These are phyloP conservation scores for Anagyrus pseudococci DNA, from an alignment of 2,888 invertebrate species.

Conservation along the genomic window DNA sequence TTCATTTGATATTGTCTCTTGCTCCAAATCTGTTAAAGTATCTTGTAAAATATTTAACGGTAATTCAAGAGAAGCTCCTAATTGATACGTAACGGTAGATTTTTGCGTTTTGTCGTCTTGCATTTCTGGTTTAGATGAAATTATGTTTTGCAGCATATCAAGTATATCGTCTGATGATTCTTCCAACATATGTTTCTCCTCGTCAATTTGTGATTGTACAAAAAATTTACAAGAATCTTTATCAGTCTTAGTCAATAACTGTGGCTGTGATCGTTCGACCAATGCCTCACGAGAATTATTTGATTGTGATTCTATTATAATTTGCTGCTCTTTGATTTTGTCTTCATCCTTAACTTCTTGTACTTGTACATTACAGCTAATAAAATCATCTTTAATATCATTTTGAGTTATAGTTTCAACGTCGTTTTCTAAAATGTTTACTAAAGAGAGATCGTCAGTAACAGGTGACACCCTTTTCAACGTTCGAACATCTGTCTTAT, in stretches of 20 bases:
- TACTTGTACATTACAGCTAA: slow-evolving; percentile 34
- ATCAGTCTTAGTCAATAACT: slow-evolving; percentile 11
- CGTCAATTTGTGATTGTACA: slow-evolving; percentile 16
- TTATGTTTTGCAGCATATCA: slow-evolving; percentile 74
- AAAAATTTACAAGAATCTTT: slow-evolving; percentile 25
- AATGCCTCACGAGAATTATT: slow-evolving; percentile 6
- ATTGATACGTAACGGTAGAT: slow-evolving; percentile 54
- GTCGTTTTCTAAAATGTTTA: slow-evolving; percentile 54
- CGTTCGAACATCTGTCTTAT: slow-evolving; percentile 45
- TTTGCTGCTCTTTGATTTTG: slow-evolving; percentile 29
- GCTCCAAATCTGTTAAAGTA: slow-evolving; percentile 37
- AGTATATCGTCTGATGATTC: slow-evolving; percentile 75
- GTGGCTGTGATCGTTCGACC: slow-evolving; percentile 12
- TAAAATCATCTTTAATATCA: slow-evolving; percentile 37
- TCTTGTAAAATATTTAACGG: slow-evolving; percentile 58
- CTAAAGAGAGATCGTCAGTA: slow-evolving; percentile 57
- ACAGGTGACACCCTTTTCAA: slow-evolving; percentile 58
- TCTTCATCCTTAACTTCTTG: slow-evolving; percentile 13
- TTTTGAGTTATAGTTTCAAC: slow-evolving; percentile 41
- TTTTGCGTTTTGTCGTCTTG: slow-evolving; percentile 53
- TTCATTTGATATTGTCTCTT: slow-evolving; percentile 35
- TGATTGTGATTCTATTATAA: slow-evolving; percentile 28
- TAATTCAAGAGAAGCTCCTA: slow-evolving; percentile 56
- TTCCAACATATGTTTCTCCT: slow-evolving; percentile 50
- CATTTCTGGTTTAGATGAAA: slow-evolving; percentile 60